Conservation (phyloP, 37 sponge, comb jelly and placozoan genomes). For the Ianthella basta region DNA sequence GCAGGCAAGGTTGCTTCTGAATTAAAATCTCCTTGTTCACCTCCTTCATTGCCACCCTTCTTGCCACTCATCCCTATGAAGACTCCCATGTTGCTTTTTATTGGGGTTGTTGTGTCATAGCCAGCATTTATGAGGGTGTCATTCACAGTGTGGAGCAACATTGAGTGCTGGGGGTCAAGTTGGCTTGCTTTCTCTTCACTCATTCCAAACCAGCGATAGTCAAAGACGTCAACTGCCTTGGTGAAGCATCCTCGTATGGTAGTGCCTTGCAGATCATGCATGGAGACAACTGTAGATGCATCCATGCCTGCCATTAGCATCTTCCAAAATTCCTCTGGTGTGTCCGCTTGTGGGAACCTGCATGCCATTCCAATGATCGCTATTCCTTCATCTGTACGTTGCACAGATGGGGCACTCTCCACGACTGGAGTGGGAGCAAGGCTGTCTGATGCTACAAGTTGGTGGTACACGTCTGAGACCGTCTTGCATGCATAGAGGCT, state of each 20-base stretch:
- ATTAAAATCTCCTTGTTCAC: not conserved
- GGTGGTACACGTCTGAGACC: slow-evolving; percentile 4
- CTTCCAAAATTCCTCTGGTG: slow-evolving; percentile 51
- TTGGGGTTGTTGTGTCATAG: slow-evolving; percentile 2
- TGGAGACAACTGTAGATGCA: not conserved
- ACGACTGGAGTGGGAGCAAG: not conserved
- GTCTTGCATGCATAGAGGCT: slow-evolving; percentile 34
- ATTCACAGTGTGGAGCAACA: slow-evolving; percentile 60
- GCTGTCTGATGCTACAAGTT: slow-evolving; percentile 29
- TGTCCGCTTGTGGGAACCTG: slow-evolving; percentile 45
- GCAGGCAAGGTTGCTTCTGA: slow-evolving; percentile 3
- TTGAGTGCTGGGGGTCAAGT: slow-evolving; percentile 60
- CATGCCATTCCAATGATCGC: slow-evolving; percentile 73
- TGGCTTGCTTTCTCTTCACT: slow-evolving; percentile 36
- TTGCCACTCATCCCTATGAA: slow-evolving; percentile 46
- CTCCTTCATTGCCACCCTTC: not conserved
- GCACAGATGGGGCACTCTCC: not conserved
- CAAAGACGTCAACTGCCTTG: slow-evolving; percentile 31
- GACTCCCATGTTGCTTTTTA: slow-evolving; percentile 45
- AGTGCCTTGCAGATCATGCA: not conserved
- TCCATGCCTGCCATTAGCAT: slow-evolving; percentile 26
- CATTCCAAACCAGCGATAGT: slow-evolving; percentile 59
- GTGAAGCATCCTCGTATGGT: slow-evolving; percentile 49
- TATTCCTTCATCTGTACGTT: slow-evolving; percentile 26
- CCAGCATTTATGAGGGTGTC: slow-evolving; percentile 54